Base-by-base conservation (phyloP, 2,113 vertebrate species). In the Myxocyprinus asiaticus region DNA sequence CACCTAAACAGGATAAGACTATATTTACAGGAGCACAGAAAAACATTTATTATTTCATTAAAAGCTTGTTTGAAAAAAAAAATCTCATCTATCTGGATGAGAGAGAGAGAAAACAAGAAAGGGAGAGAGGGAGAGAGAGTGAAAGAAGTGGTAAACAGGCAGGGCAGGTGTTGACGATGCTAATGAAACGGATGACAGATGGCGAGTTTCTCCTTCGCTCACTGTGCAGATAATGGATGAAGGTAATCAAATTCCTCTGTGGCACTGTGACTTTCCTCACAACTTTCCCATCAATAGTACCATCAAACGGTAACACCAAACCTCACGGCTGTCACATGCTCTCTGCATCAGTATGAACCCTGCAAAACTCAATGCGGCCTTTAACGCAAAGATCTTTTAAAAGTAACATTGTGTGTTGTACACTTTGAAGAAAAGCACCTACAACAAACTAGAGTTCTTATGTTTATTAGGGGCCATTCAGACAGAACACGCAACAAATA, bases 151-250 rank as follows among this genome's bases (percentile, higher is more conserved):
- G 94, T 93, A 95, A 95, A 97, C 95, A 98, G 96, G 95, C 94
- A 96, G 95, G 96, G 96, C 97, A 99, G 97, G 97, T 98, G 97
- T 97, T 96, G 96, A 95, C 90, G 94, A 98, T 98, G 97, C 95
- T 98, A 97, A 98, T 98, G 96, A 98, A 98, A 97, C 93, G 93
- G 95, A 96, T 97, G 97, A 97, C 97, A 99, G 97, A 99, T 99
- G 97, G 97, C 90, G 94, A 94, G 95, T 93, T 94, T 95, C 94
- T 93, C 90, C 90, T 96, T 95, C 95, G 93, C 95, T 97, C 95
- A 93, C 95, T 95, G 96, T 93, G 95, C 94, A 92, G 96, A 95
- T 96, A 97, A 98, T 98, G 95, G 96, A 96, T 96, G 95, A 97
- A 98, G 95, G 96, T 98, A 98, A 98, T 97, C 96, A 96, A 95